Evolutionary conservation across 2,888 invertebrate genomes (phyloP).

Genomic region (Hoplodrina blanda): DNA sequence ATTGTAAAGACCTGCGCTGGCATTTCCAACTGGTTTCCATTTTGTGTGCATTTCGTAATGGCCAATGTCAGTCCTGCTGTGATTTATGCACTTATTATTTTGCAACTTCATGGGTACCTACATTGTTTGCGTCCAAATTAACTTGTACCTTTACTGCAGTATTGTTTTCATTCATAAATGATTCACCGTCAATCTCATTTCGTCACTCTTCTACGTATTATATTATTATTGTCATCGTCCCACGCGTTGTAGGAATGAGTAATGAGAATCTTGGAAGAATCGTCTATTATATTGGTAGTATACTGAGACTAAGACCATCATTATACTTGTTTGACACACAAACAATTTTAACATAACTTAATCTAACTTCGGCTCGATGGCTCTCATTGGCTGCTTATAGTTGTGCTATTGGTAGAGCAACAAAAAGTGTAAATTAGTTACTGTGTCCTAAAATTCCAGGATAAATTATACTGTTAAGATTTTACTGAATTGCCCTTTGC

Average conservation of each 20-base stretch:
- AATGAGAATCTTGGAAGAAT: slow-evolving; percentile 67
- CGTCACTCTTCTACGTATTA: slow-evolving; percentile 79
- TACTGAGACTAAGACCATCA: slow-evolving; percentile 42
- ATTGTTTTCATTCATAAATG: slow-evolving; percentile 76
- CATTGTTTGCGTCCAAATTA: slow-evolving; percentile 53
- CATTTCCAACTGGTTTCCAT: slow-evolving; percentile 79
- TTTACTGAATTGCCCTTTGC: slow-evolving; percentile 15
- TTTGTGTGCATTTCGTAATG: slow-evolving; percentile 74
- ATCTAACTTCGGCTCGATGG: slow-evolving; percentile 29
- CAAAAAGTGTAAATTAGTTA: slow-evolving; percentile 13
- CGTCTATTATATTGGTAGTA: slow-evolving; percentile 58
- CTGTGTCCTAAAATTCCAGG: not conserved
- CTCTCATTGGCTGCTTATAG: slow-evolving; percentile 7
- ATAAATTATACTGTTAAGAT: slow-evolving; percentile 1
- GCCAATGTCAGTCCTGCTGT: slow-evolving; percentile 62
- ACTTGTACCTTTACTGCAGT: slow-evolving; percentile 58
- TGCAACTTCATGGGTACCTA: slow-evolving; percentile 53
- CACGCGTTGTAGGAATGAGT: slow-evolving; percentile 75
- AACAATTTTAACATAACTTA: slow-evolving; percentile 52
- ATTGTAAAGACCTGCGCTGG: slow-evolving; percentile 68
- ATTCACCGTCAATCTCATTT: slow-evolving; percentile 76
- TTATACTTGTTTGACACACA: slow-evolving; percentile 47
- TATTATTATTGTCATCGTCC: slow-evolving; percentile 77
- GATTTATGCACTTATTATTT: slow-evolving; percentile 65
- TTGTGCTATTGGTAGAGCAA: not conserved